phyloP scores from a whole-genome alignment of 1,140 invertebrate species.

The Zeugodacus cucurbitae region DNA sequence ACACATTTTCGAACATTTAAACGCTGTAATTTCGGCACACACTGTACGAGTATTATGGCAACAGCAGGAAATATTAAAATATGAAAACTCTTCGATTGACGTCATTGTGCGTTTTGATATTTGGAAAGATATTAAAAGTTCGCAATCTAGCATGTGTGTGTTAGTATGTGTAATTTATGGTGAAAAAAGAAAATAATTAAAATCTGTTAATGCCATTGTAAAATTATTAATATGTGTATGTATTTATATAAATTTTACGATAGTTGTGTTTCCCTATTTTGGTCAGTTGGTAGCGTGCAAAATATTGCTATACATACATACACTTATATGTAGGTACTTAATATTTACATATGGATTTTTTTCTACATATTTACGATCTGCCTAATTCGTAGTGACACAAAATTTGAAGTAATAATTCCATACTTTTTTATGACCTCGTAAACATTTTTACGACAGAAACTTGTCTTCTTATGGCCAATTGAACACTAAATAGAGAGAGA shows the following conservation, averaged over 20 bases:
- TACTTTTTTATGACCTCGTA: slow-evolving; percentile 16
- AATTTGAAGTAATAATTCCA: slow-evolving; percentile 20
- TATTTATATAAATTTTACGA: neutral
- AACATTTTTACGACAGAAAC: neutral
- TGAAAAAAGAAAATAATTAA: neutral
- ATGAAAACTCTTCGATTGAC: neutral
- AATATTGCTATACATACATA: neutral
- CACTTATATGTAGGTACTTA: neutral
- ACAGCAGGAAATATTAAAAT: neutral
- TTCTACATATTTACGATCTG: neutral
- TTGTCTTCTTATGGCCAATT: neutral
- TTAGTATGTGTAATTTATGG: neutral
- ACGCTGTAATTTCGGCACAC: no score
- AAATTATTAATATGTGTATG: neutral
- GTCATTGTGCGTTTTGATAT: neutral
- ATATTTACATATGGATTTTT: neutral
- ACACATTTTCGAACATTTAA: no score
- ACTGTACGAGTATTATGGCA: no score
- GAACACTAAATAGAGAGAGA: neutral
- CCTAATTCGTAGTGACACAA: neutral
- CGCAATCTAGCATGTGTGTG: neutral
- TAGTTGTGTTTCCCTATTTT: neutral
- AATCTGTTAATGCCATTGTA: neutral
- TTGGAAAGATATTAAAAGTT: neutral
- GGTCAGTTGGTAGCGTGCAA: neutral